Conservation (phyloP, 2,888 invertebrate species). For the Heliconius ethilla region DNA sequence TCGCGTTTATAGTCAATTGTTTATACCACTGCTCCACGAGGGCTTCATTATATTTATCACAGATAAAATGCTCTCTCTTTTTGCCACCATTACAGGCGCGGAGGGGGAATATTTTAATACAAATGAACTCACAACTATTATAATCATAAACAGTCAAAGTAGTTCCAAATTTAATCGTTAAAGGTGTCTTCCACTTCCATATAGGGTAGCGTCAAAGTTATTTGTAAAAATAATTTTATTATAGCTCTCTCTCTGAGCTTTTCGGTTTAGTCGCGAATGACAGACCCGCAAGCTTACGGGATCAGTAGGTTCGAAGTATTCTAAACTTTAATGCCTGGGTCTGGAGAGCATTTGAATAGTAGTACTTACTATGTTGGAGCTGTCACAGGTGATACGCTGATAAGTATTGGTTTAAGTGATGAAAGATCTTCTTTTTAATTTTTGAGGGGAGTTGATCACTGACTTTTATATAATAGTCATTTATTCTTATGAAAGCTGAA, state of each 20-base stretch:
- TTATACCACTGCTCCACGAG: no score
- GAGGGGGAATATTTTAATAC: no score
- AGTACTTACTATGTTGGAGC: slow-evolving; percentile 21
- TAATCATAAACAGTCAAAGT: no score
- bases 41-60: no score
- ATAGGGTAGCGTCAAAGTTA: neutral
- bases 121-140: neutral
- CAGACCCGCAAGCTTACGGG: slow-evolving; percentile 32
- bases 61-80: no score
- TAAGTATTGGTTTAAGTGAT: slow-evolving; percentile 15
- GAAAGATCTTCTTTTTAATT: neutral
- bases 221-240: slow-evolving; percentile 6
- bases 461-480: no score
- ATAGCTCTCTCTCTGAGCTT: slow-evolving; percentile 23
- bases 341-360: slow-evolving; percentile 16
- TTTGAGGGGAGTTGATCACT: neutral
- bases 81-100: no score
- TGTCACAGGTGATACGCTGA: slow-evolving; percentile 43
- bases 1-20: neutral
- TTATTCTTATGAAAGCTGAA: no score
- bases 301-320: slow-evolving; percentile 24
- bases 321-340: slow-evolving; percentile 24
- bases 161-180: neutral
- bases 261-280: slow-evolving; percentile 40
- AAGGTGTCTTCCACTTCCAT: neutral